Evolutionary conservation across 2,797 vertebrate genomes (phyloP).

Genomic region (Acomys russatus): DNA sequence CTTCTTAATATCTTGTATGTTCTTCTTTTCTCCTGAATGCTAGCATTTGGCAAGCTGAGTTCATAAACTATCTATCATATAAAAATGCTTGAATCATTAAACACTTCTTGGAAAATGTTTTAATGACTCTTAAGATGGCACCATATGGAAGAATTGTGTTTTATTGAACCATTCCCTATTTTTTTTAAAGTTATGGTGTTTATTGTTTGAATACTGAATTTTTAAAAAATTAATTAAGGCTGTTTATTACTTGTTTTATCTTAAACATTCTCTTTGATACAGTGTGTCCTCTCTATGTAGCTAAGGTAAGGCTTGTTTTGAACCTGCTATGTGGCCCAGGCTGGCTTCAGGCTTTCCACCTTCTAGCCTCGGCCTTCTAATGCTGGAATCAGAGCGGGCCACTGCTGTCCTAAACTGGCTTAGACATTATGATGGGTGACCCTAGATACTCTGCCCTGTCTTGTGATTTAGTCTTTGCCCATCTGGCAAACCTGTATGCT

Average conservation of each 20-base stretch:
- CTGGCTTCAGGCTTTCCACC: neutral
- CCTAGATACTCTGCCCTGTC: neutral
- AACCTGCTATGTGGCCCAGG: neutral
- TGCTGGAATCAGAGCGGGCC: neutral
- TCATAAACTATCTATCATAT: neutral
- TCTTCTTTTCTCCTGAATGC: conserved; percentile 35
- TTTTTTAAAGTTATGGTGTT: conserved; percentile 10
- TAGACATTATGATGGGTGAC: neutral
- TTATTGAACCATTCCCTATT: neutral
- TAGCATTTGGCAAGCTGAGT: neutral
- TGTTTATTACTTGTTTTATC: conserved; percentile 9
- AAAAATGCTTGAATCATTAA: conserved; percentile 52
- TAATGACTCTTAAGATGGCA: neutral
- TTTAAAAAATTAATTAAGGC: conserved; percentile 16
- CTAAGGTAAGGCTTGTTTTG: neutral
- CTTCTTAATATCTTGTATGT: neutral
- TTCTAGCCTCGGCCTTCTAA: neutral
- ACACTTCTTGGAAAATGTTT: conserved; percentile 27
- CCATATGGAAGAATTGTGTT: neutral
- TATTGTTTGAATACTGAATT: neutral
- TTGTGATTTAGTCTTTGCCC: neutral
- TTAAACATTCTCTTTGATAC: neutral
- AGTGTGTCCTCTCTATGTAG: neutral
- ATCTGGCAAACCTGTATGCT: neutral
- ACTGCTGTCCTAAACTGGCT: neutral